These are phyloP conservation scores for Sclerurus mexicanus DNA, from an alignment of 2,113 vertebrate species.

Conservation along the genomic window DNA sequence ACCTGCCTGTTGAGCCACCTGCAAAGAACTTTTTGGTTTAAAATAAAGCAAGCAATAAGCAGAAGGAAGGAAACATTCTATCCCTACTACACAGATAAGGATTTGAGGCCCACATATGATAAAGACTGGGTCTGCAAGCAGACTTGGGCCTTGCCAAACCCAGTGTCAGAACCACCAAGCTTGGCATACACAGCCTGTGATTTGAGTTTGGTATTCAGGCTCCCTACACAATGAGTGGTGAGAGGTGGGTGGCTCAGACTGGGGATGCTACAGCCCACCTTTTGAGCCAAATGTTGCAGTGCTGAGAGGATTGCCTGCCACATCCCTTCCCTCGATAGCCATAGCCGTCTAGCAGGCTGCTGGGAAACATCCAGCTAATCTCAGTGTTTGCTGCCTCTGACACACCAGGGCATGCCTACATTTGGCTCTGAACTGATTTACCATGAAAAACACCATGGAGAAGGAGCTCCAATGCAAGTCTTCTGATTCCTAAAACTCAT, in stretches of 20 bases:
- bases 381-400: neutral
- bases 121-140: neutral
- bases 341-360: neutral
- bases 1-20: neutral
- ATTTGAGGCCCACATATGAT: neutral
- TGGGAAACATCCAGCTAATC: neutral
- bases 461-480: neutral
- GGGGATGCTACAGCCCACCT: too few relatives aligned
- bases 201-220: neutral
- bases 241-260: neutral
- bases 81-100: neutral
- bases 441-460: neutral
- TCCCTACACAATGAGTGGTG: rapidly evolving
- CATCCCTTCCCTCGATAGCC: neutral
- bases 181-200: neutral
- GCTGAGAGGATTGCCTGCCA: rapidly evolving
- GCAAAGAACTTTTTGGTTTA: neutral
- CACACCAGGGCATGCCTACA: neutral
- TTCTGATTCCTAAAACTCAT: neutral
- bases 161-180: neutral
- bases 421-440: neutral
- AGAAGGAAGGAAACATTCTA: neutral
- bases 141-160: neutral
- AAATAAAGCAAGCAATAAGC: neutral
- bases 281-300: neutral